Evolutionary conservation across 2,888 invertebrate species (phyloP).

Genomic region (Asteroscopus sphinx): DNA sequence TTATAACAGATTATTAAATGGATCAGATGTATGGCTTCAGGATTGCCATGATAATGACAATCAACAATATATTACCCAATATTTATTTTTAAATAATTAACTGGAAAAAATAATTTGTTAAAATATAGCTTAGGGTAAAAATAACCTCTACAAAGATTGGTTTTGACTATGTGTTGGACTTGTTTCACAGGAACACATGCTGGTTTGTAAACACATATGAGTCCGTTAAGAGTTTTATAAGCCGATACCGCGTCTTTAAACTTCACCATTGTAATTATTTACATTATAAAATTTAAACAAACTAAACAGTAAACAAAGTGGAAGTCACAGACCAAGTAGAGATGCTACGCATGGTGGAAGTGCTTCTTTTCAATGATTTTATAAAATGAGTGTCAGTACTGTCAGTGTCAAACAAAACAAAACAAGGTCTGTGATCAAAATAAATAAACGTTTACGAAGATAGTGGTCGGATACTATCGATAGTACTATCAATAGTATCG

Average conservation of each 20-base stretch:
- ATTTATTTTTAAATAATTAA: too few relatives aligned
- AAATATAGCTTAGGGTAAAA: neutral
- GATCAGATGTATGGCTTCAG: too few relatives aligned
- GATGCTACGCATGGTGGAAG: too few relatives aligned
- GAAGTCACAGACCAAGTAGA: neutral
- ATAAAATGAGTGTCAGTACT: too few relatives aligned
- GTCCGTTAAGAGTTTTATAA: conserved; percentile 92
- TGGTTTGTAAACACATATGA: conserved; percentile 95
- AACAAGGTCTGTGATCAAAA: too few relatives aligned
- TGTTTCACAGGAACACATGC: conserved; percentile 87
- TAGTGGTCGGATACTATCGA: too few relatives aligned
- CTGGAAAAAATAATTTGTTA: too few relatives aligned
- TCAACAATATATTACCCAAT: neutral
- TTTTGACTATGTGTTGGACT: conserved; percentile 89
- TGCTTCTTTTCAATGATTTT: too few relatives aligned
- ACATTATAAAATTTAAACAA: neutral
- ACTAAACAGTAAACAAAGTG: too few relatives aligned
- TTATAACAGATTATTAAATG: neutral
- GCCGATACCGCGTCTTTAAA: conserved; percentile 88
- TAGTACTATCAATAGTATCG: too few relatives aligned
- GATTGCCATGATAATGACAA: neutral
- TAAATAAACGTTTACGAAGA: too few relatives aligned
- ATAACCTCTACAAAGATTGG: conserved; percentile 92
- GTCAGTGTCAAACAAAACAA: too few relatives aligned
- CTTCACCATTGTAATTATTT: conserved; percentile 71